Base-by-base conservation (phyloP, 2,113 vertebrate species). In the Aleadryas rufinucha region DNA sequence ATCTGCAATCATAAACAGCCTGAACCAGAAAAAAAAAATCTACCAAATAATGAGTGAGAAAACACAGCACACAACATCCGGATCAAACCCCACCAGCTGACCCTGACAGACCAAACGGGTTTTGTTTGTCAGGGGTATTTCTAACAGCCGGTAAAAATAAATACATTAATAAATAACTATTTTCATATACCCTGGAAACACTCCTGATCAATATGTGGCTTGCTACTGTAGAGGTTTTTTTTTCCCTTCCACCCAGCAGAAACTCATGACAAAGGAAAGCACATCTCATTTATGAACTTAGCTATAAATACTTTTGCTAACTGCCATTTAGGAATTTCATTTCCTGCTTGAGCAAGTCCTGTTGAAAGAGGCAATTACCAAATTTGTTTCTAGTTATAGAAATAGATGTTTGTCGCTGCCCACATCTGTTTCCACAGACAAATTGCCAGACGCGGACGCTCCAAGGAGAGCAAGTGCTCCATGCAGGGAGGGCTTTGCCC, bases 341-440 rank as follows among this genome's bases (percentile, higher is more conserved):
- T 97, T 97, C 97, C 97, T 97, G 97, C 97, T 92, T 90, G 96
- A 97, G 97, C 98, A 93, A 97, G 97, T 97, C 97, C 95, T 91
- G 76, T 96, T 94, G 98, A 96, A 97, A 95, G 97, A 97, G 94
- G 98, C 95, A 98, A 97, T 95, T 97, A 96, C 97, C 98, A 98
- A 98, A 98, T 98, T 98, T 97, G 98, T 97, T 97, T 98, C 97
- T 91, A 97, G 96, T 98, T 98, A 98, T 97, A 98, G 97, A 98
- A 98, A 98, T 98, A 98, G 97, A 98, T 98, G 98, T 97, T 96
- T 98, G 97, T 97, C 97, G 94, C 97, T 97, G 95, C 94, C 97
- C 97, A 98, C 98, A 98, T 98, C 98, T 98, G 98, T 98, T 98
- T 98, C 97, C 30, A 97, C 97, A 98, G 98, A 98, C 97, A 97